Conservation (phyloP, 2,797 vertebrate genomes). For the Hyperoplus lanceolatus region DNA sequence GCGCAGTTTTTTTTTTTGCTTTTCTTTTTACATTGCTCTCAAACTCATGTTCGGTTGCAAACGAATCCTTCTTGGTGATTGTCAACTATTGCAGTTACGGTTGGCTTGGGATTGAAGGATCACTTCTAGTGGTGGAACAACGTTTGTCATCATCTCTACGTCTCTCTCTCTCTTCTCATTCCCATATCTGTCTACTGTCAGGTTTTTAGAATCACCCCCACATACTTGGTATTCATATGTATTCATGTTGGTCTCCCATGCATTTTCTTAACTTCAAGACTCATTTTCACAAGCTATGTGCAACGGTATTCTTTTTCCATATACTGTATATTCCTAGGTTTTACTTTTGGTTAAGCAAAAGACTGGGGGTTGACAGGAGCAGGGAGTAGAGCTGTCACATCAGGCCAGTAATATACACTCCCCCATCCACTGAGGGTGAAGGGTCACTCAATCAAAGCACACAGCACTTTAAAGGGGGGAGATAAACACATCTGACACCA, state of each 20-base stretch:
- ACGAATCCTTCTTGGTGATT: background rate
- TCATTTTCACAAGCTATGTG: background rate
- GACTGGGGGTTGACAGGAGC: constrained; percentile 32
- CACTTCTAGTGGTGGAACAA: background rate
- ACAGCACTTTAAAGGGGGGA: constrained; percentile 55
- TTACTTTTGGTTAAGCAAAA: constrained; percentile 15
- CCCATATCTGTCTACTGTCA: background rate
- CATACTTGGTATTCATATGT: background rate
- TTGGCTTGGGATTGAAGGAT: background rate
- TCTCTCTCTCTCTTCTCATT: background rate
- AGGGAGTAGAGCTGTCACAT: constrained; percentile 53
- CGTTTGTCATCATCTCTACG: background rate
- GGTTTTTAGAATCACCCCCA: background rate
- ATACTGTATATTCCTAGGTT: constrained; percentile 5
- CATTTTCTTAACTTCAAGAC: background rate
- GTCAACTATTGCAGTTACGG: background rate
- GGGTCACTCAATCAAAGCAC: constrained; percentile 73
- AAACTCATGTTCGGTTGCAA: background rate
- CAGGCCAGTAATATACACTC: constrained; percentile 55
- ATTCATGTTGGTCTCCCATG: background rate
- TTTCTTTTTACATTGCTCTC: background rate
- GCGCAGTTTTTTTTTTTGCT: background rate
- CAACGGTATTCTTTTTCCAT: background rate
- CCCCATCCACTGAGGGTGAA: constrained; percentile 59
- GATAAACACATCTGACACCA: constrained; percentile 77